Conservation (phyloP, 2,888 invertebrate species). For the Pseudococcus longispinus region DNA sequence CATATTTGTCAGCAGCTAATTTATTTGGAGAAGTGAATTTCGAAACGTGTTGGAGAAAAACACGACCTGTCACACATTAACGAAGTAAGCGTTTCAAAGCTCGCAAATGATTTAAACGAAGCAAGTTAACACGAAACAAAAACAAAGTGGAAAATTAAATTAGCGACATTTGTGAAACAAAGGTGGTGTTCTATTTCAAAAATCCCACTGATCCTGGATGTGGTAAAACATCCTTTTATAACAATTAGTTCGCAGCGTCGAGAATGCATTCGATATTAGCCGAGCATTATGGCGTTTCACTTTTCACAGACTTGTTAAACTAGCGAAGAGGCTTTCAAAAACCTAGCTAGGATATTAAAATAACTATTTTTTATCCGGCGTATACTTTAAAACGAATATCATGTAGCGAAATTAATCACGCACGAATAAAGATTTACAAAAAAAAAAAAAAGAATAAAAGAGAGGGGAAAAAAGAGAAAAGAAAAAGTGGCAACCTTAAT, state of each 20-base stretch:
- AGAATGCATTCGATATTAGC: background rate
- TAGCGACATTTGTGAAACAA: constrained; percentile 28
- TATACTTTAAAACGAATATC: background rate
- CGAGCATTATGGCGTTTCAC: constrained; percentile 9
- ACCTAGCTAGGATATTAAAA: background rate
- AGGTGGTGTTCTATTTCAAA: constrained; percentile 29
- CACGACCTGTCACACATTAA: constrained; percentile 1
- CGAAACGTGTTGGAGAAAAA: constrained; percentile 17
- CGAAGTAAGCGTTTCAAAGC: constrained; percentile 18
- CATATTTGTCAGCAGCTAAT: constrained; percentile 11
- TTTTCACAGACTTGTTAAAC: background rate
- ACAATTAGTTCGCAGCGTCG: constrained; percentile 2
- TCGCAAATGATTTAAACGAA: constrained; percentile 21
- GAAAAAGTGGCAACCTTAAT: background rate
- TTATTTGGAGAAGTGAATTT: background rate
- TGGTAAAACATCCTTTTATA: constrained; percentile 15
- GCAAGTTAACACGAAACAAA: constrained; percentile 35
- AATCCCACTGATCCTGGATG: constrained; percentile 6
- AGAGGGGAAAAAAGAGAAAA: background rate
- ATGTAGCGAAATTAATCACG: background rate
- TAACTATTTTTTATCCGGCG: background rate
- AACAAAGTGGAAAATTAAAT: constrained; percentile 35
- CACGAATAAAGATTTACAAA: background rate
- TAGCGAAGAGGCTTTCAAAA: background rate
- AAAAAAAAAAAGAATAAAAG: background rate